phyloP scores from a whole-genome alignment of 1,140 invertebrate species.

The Trypoxylus dichotomus region DNA sequence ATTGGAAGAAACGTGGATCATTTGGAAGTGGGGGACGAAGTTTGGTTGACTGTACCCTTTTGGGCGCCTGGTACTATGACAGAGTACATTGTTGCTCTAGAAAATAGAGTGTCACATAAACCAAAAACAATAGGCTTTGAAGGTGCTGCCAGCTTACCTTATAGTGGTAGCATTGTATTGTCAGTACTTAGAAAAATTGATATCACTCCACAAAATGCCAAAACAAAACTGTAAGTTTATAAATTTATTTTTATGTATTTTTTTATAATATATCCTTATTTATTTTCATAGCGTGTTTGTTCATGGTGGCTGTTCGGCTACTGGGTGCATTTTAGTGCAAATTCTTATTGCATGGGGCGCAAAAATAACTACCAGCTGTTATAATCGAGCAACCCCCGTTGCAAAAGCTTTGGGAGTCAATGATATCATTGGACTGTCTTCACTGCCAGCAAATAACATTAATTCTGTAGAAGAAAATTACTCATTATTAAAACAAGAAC shows the following conservation, averaged over 20 bases:
- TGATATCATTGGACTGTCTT: slow-evolving; percentile 57
- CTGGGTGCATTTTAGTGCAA: slow-evolving; percentile 74
- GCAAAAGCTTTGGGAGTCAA: slow-evolving; percentile 61
- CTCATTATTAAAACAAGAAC: slow-evolving; percentile 44
- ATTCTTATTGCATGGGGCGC: slow-evolving; percentile 70
- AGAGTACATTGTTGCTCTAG: slow-evolving; percentile 63
- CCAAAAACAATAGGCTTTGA: slow-evolving; percentile 68
- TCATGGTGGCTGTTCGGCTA: slow-evolving; percentile 68
- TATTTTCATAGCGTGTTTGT: slow-evolving; percentile 64
- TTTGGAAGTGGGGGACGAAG: slow-evolving; percentile 68
- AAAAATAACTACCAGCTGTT: slow-evolving; percentile 61
- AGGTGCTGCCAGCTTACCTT: slow-evolving; percentile 71
- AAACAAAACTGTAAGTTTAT: slow-evolving; percentile 60
- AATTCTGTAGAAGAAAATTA: slow-evolving; percentile 25
- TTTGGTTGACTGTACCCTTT: slow-evolving; percentile 63
- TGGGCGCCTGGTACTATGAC: slow-evolving; percentile 64
- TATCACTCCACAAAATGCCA: slow-evolving; percentile 58
- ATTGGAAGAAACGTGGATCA: slow-evolving; percentile 62
- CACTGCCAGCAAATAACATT: slow-evolving; percentile 27
- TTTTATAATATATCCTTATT: slow-evolving; percentile 10
- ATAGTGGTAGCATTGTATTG: slow-evolving; percentile 70
- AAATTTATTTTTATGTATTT: not conserved
- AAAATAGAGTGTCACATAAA: slow-evolving; percentile 62
- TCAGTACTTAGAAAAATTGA: slow-evolving; percentile 63
- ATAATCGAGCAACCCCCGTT: slow-evolving; percentile 56